phyloP scores from a whole-genome alignment of 2,113 vertebrate genomes.

The Rousettus leschenaultii region DNA sequence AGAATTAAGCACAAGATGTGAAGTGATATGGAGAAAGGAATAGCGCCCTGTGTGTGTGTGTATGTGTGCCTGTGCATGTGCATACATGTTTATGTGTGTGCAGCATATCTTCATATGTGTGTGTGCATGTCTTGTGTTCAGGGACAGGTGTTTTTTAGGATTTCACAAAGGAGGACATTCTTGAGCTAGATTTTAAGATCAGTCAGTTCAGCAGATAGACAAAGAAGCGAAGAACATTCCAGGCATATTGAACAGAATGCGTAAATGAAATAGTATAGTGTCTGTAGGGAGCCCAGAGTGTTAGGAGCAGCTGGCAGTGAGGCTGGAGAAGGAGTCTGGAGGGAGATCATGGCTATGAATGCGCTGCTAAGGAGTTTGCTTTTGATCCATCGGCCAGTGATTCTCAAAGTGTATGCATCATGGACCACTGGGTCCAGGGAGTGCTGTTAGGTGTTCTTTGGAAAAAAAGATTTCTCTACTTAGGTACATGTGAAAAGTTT shows the following conservation, averaged over 20 bases:
- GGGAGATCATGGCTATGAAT: neutral
- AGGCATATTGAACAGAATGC: neutral
- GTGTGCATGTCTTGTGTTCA: neutral
- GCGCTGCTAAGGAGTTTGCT: neutral
- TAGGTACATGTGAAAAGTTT: neutral
- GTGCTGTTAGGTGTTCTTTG: neutral
- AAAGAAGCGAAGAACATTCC: neutral
- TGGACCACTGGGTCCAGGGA: neutral
- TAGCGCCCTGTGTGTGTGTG: neutral
- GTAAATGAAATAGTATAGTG: neutral
- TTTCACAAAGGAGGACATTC: neutral
- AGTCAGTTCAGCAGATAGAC: neutral
- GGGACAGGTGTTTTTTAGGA: neutral
- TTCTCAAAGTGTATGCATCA: neutral
- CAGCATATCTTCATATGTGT: neutral
- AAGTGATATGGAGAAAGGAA: neutral
- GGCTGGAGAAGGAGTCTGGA: neutral
- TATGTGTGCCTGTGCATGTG: neutral
- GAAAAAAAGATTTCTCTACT: neutral
- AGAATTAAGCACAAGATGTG: neutral
- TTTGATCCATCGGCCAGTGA: neutral
- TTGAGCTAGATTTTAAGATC: slow-evolving; percentile 18
- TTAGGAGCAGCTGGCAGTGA: neutral
- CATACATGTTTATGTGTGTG: neutral
- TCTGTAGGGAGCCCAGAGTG: neutral